These are phyloP conservation scores for Cheilosia pagana DNA, from an alignment of 2,888 invertebrate genomes.

Conservation along the genomic window DNA sequence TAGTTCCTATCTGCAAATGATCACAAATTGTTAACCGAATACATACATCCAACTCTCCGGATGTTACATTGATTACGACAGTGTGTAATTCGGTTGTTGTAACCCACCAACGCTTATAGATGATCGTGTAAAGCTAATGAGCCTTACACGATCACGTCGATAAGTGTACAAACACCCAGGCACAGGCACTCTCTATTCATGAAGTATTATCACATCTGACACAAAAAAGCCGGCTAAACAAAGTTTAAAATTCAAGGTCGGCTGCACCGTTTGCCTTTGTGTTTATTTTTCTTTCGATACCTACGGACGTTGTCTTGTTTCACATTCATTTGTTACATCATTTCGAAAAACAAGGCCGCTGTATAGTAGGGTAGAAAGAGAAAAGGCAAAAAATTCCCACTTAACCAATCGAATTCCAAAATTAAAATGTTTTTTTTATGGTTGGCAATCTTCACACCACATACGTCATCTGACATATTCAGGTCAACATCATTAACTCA, in stretches of 20 bases:
- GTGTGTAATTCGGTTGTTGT: slow-evolving; percentile 17
- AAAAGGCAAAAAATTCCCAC: slow-evolving; percentile 35
- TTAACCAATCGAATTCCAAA: slow-evolving; percentile 56
- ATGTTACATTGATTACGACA: slow-evolving; percentile 22
- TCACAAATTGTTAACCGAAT: slow-evolving; percentile 29
- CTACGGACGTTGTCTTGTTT: slow-evolving; percentile 35
- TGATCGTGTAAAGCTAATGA: too few relatives aligned
- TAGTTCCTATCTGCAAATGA: too few relatives aligned
- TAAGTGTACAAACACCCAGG: slow-evolving; percentile 30
- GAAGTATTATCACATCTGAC: slow-evolving; percentile 62
- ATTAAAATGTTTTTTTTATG: slow-evolving; percentile 56
- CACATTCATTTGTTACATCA: slow-evolving; percentile 68
- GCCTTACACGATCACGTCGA: slow-evolving; percentile 11
- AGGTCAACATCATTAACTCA: slow-evolving; percentile 74
- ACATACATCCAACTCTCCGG: slow-evolving; percentile 1
- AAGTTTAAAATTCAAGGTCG: slow-evolving; percentile 81
- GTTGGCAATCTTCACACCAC: slow-evolving; percentile 60
- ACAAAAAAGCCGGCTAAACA: slow-evolving; percentile 74
- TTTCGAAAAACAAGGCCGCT: slow-evolving; percentile 40
- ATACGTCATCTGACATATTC: slow-evolving; percentile 65
- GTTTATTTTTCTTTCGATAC: slow-evolving; percentile 59
- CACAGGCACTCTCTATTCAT: slow-evolving; percentile 14
- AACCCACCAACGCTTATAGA: background rate
- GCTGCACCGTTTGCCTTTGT: slow-evolving; percentile 55
- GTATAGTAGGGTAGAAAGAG: slow-evolving; percentile 43